phyloP scores from a whole-genome alignment of 2,113 vertebrate species.

The Calyptomena viridis region DNA sequence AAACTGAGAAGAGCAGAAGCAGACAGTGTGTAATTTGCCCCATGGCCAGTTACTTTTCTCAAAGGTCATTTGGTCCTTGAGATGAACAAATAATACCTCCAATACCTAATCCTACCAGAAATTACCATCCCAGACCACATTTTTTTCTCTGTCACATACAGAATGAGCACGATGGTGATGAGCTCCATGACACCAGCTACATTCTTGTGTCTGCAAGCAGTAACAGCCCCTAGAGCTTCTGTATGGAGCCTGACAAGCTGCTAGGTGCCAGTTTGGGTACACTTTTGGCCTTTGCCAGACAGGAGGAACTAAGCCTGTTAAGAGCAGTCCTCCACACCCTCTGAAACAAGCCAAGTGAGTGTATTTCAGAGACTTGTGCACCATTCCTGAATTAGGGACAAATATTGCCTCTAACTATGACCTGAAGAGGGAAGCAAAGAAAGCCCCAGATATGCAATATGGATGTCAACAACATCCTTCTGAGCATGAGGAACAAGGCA shows the following conservation, averaged over 20 bases:
- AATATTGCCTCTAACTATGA: neutral
- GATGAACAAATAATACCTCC: neutral
- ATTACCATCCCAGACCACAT: neutral
- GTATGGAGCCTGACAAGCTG: neutral
- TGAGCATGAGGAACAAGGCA: neutral
- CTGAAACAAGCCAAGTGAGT: neutral
- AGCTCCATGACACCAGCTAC: neutral
- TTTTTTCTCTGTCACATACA: neutral
- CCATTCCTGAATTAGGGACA: neutral
- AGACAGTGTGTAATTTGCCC: neutral
- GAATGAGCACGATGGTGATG: neutral
- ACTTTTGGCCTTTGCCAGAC: neutral
- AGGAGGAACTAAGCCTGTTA: neutral
- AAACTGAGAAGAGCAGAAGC: neutral
- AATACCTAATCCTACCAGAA: neutral
- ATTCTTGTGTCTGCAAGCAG: neutral
- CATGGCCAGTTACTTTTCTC: neutral
- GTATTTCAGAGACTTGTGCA: neutral
- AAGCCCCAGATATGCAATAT: neutral
- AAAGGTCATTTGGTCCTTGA: rapidly evolving
- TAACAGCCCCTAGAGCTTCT: neutral
- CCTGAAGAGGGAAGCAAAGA: neutral
- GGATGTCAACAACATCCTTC: neutral
- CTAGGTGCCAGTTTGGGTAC: neutral
- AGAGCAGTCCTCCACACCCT: neutral